Evolutionary conservation across 1,140 invertebrate genomes (phyloP), one percentile per base, ranked within the genome.

Genomic region (Drosophila orena): DNA sequence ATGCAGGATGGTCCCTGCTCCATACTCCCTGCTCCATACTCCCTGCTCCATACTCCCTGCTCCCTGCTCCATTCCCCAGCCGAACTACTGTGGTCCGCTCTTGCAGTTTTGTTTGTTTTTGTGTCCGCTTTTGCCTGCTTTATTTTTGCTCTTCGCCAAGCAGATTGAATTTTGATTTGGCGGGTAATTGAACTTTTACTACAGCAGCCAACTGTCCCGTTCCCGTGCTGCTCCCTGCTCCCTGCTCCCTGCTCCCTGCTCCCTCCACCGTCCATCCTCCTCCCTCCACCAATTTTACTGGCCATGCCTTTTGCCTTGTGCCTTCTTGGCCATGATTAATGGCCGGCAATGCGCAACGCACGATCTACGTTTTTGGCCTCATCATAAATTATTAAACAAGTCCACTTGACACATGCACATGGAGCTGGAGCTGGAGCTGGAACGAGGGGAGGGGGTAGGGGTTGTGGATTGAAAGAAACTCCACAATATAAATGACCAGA

Each of bases 321-420:
- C 40, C 40, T 42, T 44, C 42, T 44, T 69, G 74, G 79, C 76
- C 83, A 88, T 86, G 83, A 86, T 86, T 86, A 88, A 86, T 86
- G 79, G 83, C 83, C 85, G 76, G 83, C 83, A 86, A 88, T 86
- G 83, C 83, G 83, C 83, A 86, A 88, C 83, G 84, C 83, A 86
- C 83, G 83, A 86, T 88, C 83, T 86, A 86, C 83, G 83, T 83
- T 86, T 86, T 88, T 86, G 83, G 83, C 83, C 83, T 86, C 84
- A 88, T 86, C 83, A 86, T 86, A 86, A 86, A 86, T 86, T 86
- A 86, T 86, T 86, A 86, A 86, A 86, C 84, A 86, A 86, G 83
- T 86, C 83, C 83, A 88, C 83, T 86, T 86, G 83, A 88, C 83
- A 86, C 81, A 86, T 88, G 78, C 75, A 81, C 78, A 81, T 80